These are phyloP conservation scores for Drosophila anomelani DNA, from an alignment of 2,888 invertebrate species.

Conservation along the genomic window DNA sequence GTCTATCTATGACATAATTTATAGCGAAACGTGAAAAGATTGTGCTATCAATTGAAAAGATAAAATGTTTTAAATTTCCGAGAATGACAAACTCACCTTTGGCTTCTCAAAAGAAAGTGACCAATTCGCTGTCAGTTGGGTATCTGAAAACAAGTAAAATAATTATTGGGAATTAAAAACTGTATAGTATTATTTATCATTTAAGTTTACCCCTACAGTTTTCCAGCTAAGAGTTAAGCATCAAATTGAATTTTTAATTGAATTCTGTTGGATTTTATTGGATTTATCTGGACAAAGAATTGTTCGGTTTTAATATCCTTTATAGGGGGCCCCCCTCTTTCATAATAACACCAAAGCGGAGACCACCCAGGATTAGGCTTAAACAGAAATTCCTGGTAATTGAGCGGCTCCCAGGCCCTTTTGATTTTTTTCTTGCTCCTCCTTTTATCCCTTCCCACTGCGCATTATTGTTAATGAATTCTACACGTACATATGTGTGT, in stretches of 20 bases:
- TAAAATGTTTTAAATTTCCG: constrained; percentile 4
- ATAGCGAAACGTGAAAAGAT: constrained; percentile 7
- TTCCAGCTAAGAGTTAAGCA: background rate
- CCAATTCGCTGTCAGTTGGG: constrained; percentile 5
- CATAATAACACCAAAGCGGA: constrained; percentile 38
- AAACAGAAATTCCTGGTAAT: constrained; percentile 67
- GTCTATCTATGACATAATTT: constrained; percentile 28
- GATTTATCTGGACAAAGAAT: background rate
- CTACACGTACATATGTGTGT: constrained; percentile 54
- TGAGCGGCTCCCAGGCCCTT: constrained; percentile 13
- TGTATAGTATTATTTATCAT: background rate
- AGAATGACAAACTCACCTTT: constrained; percentile 26
- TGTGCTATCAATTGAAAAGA: constrained; percentile 25
- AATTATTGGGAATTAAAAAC: background rate
- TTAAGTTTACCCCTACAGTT: background rate
- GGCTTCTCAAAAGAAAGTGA: constrained; percentile 12
- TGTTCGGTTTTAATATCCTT: constrained; percentile 9
- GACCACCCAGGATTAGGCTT: constrained; percentile 74
- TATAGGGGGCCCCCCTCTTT: background rate
- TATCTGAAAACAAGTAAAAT: constrained; percentile 10
- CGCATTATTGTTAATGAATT: constrained; percentile 78
- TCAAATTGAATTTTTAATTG: constrained; percentile 9
- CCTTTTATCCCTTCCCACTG: constrained; percentile 32
- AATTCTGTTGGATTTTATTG: background rate
- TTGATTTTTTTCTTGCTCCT: constrained; percentile 1